Evolutionary conservation across 2,888 invertebrate genomes (phyloP), one percentile per base, ranked within the genome.

Genomic region (Ormia ochracea): DNA sequence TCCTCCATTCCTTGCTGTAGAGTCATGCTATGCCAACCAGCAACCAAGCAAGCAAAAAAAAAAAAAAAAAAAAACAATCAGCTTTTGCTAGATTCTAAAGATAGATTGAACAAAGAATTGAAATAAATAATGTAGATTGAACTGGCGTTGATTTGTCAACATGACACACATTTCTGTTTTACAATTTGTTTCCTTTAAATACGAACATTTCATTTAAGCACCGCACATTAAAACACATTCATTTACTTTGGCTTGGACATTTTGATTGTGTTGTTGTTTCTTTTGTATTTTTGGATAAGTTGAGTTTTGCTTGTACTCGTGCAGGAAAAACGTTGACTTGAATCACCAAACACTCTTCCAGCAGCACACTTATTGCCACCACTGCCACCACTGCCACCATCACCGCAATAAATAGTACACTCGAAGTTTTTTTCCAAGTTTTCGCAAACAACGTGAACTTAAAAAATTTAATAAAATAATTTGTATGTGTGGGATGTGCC

Each of bases 181-280:
- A 76, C 80, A 86, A 82, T 87, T 84, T 86, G 86, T 85, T 83
- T 86, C 86, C 81, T 84, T 83, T 86, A 82, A 76, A 70, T 61
- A 66, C 65, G 56, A 76, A 72, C 68, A 61, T 63, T 33, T 48
- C 63, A 79, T 69, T 68, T 72, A 58, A 74, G 58, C 26, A 59
- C 65, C 38, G 36, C 85, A 61, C 59, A 59, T 31, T 72, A 59
- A 59, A 28, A 81, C 81, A 59, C 59, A 81, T 83, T 69, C 65
- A 38, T 19, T 28, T 7, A 21, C n/a, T 45, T 19, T 31, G 7
- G 14, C 5, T 54, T 38, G 28, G 0, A 28, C n/a, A 23, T 33
- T 17, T 23, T 48, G 3, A 3, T n/a, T 43, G 23, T 26, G n/a
- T 26, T 48, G 5, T 12, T 48, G 7, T 21, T 45, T 21, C 4